Base-by-base conservation (phyloP, 2,113 vertebrate species). In the Chloropsis cyanopogon region DNA sequence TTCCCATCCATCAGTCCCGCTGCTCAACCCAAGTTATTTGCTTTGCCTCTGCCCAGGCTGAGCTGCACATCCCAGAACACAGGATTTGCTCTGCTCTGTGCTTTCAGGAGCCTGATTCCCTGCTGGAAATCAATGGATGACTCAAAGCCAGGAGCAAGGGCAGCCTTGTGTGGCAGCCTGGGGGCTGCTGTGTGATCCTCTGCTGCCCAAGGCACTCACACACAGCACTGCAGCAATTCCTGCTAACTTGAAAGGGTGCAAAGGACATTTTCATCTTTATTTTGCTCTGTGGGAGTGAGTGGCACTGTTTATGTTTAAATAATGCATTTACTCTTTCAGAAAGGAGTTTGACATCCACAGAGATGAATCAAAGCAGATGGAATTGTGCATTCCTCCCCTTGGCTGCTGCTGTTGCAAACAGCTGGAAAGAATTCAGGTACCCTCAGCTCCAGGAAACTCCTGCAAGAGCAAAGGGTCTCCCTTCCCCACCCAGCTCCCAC, bases 401-500 rank as follows among this genome's bases (percentile, higher is more conserved):
- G 76, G 52, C n/a, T 60, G 87, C 46, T 82, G 76, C 70, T 65
- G 72, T 8, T 64, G 52, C 70, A 65, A 59, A 47, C 2, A 71
- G 76, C 57, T 44, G 46, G 56, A 26, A 76, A 59, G 6, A 71
- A 33, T 10, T 44, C 8, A 11, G 2, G 15, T 25, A 8, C 6
- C 9, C 16, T 64, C 39, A 60, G 76, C 31, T 15, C 11, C 50
- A 86, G 56, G 26, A 76, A 86, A 21, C 16, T 59, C 50, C 75
- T 46, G 46, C 0, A 0, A 41, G 31, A 18, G 19, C 1, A 2
- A 29, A 35, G 46, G 35, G 6, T 33, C 7, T 57, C 31, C 20
- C 37, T 52, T 35, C 31, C 46, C 54, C 9, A 37, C 7, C 56
- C 82, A 8, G 6, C 39, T 25, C 76, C 82, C 91, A 28, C 21